Conservation (phyloP, 2,888 invertebrate genomes). For the Phymatocera aterrima region DNA sequence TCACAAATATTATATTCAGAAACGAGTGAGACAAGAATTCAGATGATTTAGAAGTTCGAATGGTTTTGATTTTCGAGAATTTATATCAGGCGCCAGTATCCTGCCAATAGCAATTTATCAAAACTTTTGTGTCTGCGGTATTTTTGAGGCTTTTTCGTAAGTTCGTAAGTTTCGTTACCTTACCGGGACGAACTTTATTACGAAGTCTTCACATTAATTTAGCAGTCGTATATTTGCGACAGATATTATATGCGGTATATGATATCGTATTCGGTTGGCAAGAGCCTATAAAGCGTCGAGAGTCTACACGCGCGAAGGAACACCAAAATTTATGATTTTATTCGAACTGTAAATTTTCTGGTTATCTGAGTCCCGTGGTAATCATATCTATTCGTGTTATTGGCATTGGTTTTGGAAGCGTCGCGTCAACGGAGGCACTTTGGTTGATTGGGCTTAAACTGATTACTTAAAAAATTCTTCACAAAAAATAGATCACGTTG, state of each 20-base stretch:
- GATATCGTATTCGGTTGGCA: neutral
- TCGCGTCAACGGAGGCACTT: neutral
- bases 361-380: too few species aligned
- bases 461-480: neutral
- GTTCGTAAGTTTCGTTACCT: neutral
- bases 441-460: neutral
- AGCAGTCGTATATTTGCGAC: neutral
- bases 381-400: neutral
- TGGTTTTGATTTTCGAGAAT: neutral
- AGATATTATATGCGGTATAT: neutral
- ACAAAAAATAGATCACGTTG: neutral
- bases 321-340: slow-evolving; percentile 6
- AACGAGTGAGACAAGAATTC: neutral
- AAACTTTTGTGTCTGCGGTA: neutral
- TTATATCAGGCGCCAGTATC: neutral
- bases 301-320: neutral
- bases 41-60: neutral
- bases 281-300: too few species aligned
- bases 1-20: neutral
- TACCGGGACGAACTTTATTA: neutral
- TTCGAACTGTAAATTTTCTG: neutral
- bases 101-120: neutral
- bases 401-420: neutral
- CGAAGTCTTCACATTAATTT: slow-evolving; percentile 1
- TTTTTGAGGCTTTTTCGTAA: neutral